Base-by-base conservation (phyloP, 1,140 invertebrate genomes). In the Arctopsyche grandis region DNA sequence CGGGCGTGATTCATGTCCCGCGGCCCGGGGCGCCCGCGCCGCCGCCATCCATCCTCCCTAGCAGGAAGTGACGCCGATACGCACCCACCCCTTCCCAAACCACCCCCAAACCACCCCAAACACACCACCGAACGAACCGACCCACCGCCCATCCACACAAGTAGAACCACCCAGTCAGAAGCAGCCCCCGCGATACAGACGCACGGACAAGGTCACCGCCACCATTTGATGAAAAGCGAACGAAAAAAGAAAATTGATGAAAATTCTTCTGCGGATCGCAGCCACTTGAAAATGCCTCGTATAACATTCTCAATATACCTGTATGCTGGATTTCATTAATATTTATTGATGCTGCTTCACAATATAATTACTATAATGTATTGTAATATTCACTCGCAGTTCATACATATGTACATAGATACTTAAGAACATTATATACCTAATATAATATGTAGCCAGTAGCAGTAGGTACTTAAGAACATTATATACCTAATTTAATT, bases 1-100 rank as follows among this genome's bases (percentile, higher is more conserved):
- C 71, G 78, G 80, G 80, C 80, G 80, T 82, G 80, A 82, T 82
- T 82, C 80, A 82, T 82, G 78, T 58, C 56, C 78, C 78, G 69
- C 80, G 77, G 71, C 60, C 80, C 71, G 71, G 80, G 80, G 73
- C 74, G 77, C 69, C 21, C 63, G 77, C 63, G 44, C 63, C 21
- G 56, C 26, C 69, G 24, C 76, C 69, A 79, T 79, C 78, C 70
- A 74, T 79, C 78, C 56, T 74, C 69, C 69, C 38, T 58, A 76
- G 19, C 52, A 63, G 56, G 56, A 63, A 76, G 74, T 76, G 74
- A 76, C 74, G 74, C 74, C 74, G 56, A 74, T 56, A 52, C 21
- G 56, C 76, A 58, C 48, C 48, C 10, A 43, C 21, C 19, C 70
- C 1, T 19, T 48, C 16, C 24, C 73, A 14, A 5, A 5, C 69